Evolutionary conservation across 2,888 invertebrate species (phyloP), one percentile per base, ranked within the genome.

Genomic region (Unio pictorum): DNA sequence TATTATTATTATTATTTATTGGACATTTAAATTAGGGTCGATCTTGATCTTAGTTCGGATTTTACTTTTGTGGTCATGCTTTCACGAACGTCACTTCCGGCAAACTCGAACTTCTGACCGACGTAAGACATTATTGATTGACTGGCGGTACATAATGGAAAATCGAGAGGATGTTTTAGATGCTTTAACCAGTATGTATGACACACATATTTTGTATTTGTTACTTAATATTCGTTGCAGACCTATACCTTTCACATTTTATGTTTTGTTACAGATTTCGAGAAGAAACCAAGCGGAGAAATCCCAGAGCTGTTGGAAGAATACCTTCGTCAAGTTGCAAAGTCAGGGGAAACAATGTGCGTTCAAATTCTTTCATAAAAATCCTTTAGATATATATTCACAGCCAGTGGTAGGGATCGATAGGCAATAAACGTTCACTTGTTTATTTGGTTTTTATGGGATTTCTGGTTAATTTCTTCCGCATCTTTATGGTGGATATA

Each of bases 301-400:
- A 96, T 97, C 84, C 96, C 97, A 28, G 93, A 94, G 76, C 94
- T 96, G 87, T 92, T 98, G 73, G 96, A 97, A 86, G 96, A 96
- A 73, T 97, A 96, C 89, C 92, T 98, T 80, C 93, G 93, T 81
- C 95, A 95, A 91, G 96, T 98, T 81, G 97, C 97, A 7, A 95
- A 95, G 91, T 97, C 96, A 86, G 97, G 98, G 78, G 96, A 97
- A 91, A 96, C 96, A 57, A 93, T 97, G 78, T 45, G 45, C 45
- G 45, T 45, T 11, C 45, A 45, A 45, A 45, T 45, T 11, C 45
- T 45, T 45, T 45, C 45, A 3, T 88, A 79, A 85, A 86, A 84
- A 65, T 54, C 11, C 34, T 23, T 23, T 8, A 26, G 18, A 4
- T 11, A 61, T 8, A 67, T 3, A n/a, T 26, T 8, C 6, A 20